phyloP scores from a whole-genome alignment of 2,113 vertebrate species.

The Dermatemys mawii region DNA sequence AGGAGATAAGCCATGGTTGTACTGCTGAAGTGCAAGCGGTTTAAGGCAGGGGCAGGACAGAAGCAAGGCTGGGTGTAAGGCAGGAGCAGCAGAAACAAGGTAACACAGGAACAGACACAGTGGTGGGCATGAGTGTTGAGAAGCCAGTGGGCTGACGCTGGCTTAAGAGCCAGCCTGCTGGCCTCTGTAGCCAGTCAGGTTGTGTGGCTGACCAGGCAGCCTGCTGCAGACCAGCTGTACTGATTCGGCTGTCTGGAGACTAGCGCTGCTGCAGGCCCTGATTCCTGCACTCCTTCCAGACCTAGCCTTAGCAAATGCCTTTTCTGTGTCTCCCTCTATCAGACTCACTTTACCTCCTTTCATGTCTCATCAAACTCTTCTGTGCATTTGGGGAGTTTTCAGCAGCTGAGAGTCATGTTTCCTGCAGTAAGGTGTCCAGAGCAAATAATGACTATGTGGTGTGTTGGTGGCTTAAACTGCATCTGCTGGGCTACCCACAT shows the following conservation, averaged over 20 bases:
- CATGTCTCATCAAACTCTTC: not conserved
- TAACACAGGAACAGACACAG: not conserved
- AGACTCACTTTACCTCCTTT: not conserved
- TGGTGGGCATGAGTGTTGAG: not conserved
- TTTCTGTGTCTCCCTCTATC: not conserved
- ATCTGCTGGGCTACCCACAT: not conserved
- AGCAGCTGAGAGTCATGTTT: not conserved
- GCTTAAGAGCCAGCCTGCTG: not conserved
- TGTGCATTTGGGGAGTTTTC: not conserved
- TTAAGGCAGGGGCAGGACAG: no score
- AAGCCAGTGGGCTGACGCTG: not conserved
- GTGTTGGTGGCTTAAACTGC: not conserved
- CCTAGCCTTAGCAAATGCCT: not conserved
- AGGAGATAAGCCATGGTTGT: no score
- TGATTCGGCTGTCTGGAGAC: not conserved
- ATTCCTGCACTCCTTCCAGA: not conserved
- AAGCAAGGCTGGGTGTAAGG: no score
- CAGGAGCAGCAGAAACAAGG: not conserved
- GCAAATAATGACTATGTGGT: rapidly evolving
- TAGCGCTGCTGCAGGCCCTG: not conserved
- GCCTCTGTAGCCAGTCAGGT: not conserved
- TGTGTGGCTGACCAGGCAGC: not conserved
- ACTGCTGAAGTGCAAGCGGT: no score
- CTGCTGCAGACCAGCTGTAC: not conserved
- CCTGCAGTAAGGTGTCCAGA: not conserved